Percentiles rank a stretch among this genome's conserved stretches.
Conservation (phyloP, 2,797 vertebrate species). For the Cyclura pinguis region DNA sequence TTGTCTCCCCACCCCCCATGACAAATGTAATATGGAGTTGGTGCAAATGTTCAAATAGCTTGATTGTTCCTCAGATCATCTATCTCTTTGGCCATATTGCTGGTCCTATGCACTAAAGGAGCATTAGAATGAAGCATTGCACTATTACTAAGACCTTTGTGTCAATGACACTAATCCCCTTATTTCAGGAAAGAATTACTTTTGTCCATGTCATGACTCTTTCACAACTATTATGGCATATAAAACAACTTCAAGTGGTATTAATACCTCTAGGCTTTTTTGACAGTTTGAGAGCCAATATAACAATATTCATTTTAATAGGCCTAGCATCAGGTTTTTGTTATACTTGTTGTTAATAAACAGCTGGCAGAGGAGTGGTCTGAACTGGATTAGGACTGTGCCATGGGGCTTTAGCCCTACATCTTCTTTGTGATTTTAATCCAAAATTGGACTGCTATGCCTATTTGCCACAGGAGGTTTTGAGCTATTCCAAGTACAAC, state of each 20-base stretch:
- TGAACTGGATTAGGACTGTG: neutral
- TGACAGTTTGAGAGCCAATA: too few species aligned
- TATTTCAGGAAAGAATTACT: too few species aligned
- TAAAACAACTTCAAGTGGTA: neutral
- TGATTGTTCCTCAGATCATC: neutral
- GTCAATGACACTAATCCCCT: too few species aligned
- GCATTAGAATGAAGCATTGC: neutral
- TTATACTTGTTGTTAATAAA: neutral
- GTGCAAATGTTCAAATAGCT: neutral
- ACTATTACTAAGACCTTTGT: too few species aligned
- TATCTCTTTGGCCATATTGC: neutral
- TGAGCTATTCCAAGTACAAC: neutral
- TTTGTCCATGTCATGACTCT: neutral
- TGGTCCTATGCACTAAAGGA: neutral
- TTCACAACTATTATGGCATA: neutral
- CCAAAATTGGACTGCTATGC: neutral
- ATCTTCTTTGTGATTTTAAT: neutral
- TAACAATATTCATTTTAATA: neutral
- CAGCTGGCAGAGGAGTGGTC: too few species aligned
- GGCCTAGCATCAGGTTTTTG: neutral
- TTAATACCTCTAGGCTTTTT: neutral
- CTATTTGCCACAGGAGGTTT: neutral
- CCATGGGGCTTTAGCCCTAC: neutral
- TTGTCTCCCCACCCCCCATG: too few species aligned
- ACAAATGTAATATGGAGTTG: too few species aligned